These are phyloP conservation scores for Drosophila tani DNA, from an alignment of 1,140 invertebrate genomes.

Conservation along the genomic window DNA sequence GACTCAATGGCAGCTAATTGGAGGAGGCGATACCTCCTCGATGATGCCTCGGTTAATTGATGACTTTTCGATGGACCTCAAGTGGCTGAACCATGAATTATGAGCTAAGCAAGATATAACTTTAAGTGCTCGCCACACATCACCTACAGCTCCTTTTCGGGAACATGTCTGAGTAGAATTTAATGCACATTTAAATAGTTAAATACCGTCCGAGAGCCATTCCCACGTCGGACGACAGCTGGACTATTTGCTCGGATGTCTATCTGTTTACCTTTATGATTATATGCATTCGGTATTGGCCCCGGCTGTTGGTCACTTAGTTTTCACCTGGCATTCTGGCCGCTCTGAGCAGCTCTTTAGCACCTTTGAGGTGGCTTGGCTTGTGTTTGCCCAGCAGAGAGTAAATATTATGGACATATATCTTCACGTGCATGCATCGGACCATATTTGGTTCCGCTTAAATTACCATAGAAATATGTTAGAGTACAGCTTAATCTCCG, in stretches of 20 bases:
- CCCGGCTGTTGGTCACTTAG: constrained; percentile 43
- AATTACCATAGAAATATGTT: constrained; percentile 7
- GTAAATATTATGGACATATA: constrained; percentile 37
- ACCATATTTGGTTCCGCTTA: neutral
- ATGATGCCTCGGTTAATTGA: no score
- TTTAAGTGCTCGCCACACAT: constrained; percentile 1
- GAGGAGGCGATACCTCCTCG: neutral
- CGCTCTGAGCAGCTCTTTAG: constrained; percentile 35
- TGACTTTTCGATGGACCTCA: constrained; percentile 37
- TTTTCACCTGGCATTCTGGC: constrained; percentile 12
- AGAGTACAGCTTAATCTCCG: constrained; percentile 1
- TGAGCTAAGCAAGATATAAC: neutral
- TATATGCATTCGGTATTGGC: constrained; percentile 41
- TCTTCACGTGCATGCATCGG: neutral
- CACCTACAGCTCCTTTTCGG: no score
- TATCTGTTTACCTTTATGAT: constrained; percentile 43
- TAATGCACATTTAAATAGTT: constrained; percentile 22
- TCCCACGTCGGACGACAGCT: constrained; percentile 14
- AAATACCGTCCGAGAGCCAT: constrained; percentile 1
- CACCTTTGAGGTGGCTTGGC: constrained; percentile 33
- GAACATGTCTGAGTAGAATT: neutral
- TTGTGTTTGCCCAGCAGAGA: constrained; percentile 36
- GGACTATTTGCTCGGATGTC: constrained; percentile 33
- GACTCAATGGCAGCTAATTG: constrained; percentile 47
- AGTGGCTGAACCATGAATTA: constrained; percentile 16